A percentile compares a stretch with the other conserved stretches of the same genome.
phyloP scores from a whole-genome alignment of 2,888 invertebrate genomes.

The Leptinotarsa peninsularis region DNA sequence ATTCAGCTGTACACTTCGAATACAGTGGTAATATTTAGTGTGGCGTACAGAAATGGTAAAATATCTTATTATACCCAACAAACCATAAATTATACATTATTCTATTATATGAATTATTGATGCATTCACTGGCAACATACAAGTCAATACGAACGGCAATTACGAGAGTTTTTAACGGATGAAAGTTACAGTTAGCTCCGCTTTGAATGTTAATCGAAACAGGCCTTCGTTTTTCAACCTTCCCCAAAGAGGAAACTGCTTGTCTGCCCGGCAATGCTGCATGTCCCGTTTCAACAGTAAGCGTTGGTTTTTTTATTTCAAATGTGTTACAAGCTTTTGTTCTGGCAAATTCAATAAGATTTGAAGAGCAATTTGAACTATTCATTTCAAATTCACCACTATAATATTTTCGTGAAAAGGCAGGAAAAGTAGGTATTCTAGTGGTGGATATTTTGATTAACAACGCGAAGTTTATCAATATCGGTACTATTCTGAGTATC shows the following conservation, averaged over 20 bases:
- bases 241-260: conserved; percentile 20
- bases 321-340: background rate
- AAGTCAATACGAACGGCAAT: conserved; percentile 25
- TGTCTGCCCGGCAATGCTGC: background rate
- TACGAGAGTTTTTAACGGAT: conserved; percentile 22
- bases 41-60: conserved; percentile 16
- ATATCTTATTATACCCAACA: conserved; percentile 25
- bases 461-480: too few species aligned
- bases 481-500: too few species aligned
- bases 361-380: too few species aligned
- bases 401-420: too few species aligned
- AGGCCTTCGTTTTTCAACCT: conserved; percentile 23
- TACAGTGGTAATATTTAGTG: background rate
- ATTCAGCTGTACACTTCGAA: background rate
- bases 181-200: conserved; percentile 30
- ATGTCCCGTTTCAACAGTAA: conserved; percentile 4
- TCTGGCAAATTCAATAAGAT: too few species aligned
- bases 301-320: background rate
- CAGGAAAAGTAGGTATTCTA: too few species aligned
- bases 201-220: conserved; percentile 23
- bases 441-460: too few species aligned
- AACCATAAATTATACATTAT: conserved; percentile 31
- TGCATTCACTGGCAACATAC: conserved; percentile 27
- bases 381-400: too few species aligned
- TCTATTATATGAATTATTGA: conserved; percentile 31